phyloP scores from a whole-genome alignment of 2,797 vertebrate genomes.

The Sebastes minor region DNA sequence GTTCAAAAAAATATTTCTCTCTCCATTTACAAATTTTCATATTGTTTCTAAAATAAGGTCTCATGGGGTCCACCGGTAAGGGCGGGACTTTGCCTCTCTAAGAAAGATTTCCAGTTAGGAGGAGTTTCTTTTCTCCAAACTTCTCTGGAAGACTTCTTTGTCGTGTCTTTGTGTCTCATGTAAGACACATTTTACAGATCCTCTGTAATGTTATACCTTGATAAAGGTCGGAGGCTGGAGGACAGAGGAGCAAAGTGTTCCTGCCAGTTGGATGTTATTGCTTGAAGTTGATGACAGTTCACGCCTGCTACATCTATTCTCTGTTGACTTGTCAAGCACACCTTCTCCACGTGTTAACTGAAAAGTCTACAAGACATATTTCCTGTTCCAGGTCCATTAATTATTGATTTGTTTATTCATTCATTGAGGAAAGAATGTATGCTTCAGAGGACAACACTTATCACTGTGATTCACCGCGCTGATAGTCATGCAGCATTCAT shows the following conservation, averaged over 20 bases:
- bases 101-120: too few relatives aligned
- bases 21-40: too few relatives aligned
- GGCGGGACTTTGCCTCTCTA: too few relatives aligned
- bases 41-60: too few relatives aligned
- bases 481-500: neutral
- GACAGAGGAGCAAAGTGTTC: neutral
- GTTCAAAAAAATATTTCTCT: too few relatives aligned
- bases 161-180: neutral
- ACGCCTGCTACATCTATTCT: neutral
- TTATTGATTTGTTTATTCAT: conserved; percentile 6
- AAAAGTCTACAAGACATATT: neutral
- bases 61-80: too few relatives aligned
- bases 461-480: neutral
- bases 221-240: neutral
- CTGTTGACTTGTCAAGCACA: neutral
- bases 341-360: neutral
- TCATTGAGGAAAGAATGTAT: neutral
- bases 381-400: neutral
- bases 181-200: neutral
- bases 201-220: neutral
- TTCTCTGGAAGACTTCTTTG: neutral
- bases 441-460: neutral
- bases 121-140: neutral
- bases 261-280: neutral
- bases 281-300: neutral